A percentile compares a stretch with the other conserved stretches of the same genome.
phyloP scores from a whole-genome alignment of 92 coral and sea anemone genomes.

The Heliopora coerulea region DNA sequence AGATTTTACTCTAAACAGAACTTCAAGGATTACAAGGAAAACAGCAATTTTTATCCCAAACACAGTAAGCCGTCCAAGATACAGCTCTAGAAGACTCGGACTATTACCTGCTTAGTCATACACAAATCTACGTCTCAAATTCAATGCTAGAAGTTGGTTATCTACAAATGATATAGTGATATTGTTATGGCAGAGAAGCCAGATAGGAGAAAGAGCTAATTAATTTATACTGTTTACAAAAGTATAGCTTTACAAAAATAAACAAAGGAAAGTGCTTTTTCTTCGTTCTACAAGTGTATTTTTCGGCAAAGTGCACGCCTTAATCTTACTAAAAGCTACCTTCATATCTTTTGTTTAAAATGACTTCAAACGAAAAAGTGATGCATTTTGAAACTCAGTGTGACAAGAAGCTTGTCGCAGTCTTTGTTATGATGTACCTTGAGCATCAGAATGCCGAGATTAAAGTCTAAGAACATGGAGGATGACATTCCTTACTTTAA shows the following conservation, averaged over 20 bases:
- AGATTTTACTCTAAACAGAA: too few relatives aligned
- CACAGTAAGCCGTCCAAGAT: too few relatives aligned
- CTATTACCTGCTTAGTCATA: too few relatives aligned
- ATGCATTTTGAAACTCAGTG: too few relatives aligned
- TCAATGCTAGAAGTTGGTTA: conserved; percentile 15
- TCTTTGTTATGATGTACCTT: not conserved
- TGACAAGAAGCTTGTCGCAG: not conserved
- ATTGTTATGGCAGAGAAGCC: conserved; percentile 32
- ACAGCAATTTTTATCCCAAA: too few relatives aligned
- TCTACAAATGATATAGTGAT: conserved; percentile 26
- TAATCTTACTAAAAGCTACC: too few relatives aligned
- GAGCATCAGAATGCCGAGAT: conserved; percentile 20
- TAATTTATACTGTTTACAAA: conserved; percentile 42
- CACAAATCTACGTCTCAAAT: not conserved
- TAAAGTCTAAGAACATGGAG: conserved; percentile 25
- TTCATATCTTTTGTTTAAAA: too few relatives aligned
- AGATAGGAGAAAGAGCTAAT: conserved; percentile 32
- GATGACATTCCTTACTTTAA: not conserved
- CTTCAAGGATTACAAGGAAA: too few relatives aligned
- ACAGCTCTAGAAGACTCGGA: too few relatives aligned
- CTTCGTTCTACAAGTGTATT: not conserved
- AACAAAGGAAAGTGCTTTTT: not conserved
- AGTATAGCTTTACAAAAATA: conserved; percentile 21
- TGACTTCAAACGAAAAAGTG: too few relatives aligned
- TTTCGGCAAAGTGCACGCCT: too few relatives aligned